These are phyloP conservation scores for Acromyrmex heyeri DNA, from an alignment of 1,140 invertebrate species.

Conservation along the genomic window DNA sequence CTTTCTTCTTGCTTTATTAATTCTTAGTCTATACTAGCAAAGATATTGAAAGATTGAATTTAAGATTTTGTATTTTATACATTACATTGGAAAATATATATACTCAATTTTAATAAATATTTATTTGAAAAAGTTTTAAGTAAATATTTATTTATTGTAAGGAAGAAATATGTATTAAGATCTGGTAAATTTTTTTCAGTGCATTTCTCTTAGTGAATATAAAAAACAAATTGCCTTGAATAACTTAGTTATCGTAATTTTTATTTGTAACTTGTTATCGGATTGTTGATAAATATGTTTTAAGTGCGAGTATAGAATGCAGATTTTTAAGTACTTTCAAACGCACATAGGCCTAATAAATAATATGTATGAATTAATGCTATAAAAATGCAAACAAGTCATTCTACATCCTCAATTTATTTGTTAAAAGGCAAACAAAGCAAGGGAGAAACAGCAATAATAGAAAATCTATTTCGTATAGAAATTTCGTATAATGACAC, in stretches of 20 bases:
- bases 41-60: not conserved
- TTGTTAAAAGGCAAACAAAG: not conserved
- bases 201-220: too few species aligned
- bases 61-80: not conserved
- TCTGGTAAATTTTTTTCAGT: too few species aligned
- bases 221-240: not conserved
- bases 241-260: not conserved
- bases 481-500: not conserved
- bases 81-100: not conserved
- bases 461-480: conserved; percentile 34
- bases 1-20: conserved; percentile 23
- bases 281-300: conserved; percentile 15
- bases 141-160: too few species aligned
- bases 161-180: too few species aligned
- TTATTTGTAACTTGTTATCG: conserved; percentile 33
- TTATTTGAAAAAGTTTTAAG: too few species aligned
- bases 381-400: not conserved
- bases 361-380: not conserved
- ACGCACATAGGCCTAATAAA: not conserved
- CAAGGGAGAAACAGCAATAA: not conserved
- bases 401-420: not conserved
- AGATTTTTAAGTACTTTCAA: not conserved
- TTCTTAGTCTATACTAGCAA: not conserved
- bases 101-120: too few species aligned
- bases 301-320: not conserved